Evolutionary conservation across 2,888 invertebrate genomes (phyloP).

Genomic region (Bellardia pandia): DNA sequence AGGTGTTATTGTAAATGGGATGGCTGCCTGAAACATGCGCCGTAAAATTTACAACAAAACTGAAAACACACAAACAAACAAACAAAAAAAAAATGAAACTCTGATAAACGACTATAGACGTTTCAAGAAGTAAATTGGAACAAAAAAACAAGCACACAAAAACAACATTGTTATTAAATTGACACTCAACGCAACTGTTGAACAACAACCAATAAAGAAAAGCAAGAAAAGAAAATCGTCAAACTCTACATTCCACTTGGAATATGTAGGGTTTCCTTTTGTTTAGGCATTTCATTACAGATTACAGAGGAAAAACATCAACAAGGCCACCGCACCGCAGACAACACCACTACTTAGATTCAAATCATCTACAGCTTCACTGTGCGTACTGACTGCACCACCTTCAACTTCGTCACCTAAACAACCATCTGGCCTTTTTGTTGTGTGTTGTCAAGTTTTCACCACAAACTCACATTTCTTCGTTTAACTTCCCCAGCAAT

Average conservation of each 20-base stretch:
- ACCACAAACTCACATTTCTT: neutral
- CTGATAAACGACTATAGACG: conserved; percentile 12
- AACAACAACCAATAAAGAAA: conserved; percentile 25
- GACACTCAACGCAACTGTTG: conserved; percentile 68
- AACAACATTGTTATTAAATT: conserved; percentile 32
- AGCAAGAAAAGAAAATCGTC: neutral
- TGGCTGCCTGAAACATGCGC: conserved; percentile 65
- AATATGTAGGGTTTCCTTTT: conserved; percentile 41
- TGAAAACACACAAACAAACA: too few relatives aligned
- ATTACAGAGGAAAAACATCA: neutral
- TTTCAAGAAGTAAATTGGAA: conserved; percentile 14
- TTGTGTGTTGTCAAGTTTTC: neutral
- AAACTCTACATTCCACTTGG: conserved; percentile 27
- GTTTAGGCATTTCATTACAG: conserved; percentile 45
- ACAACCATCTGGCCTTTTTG: neutral
- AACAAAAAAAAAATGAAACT: neutral
- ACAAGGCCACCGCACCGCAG: neutral
- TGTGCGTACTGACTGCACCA: neutral
- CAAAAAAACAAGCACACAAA: neutral
- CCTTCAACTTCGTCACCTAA: neutral
- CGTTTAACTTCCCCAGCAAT: neutral
- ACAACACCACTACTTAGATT: neutral
- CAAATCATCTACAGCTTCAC: neutral
- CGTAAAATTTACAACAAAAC: conserved; percentile 59
- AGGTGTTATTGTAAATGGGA: conserved; percentile 46